Conservation (phyloP, 2,888 invertebrate species). For the Bimastos eiseni region DNA sequence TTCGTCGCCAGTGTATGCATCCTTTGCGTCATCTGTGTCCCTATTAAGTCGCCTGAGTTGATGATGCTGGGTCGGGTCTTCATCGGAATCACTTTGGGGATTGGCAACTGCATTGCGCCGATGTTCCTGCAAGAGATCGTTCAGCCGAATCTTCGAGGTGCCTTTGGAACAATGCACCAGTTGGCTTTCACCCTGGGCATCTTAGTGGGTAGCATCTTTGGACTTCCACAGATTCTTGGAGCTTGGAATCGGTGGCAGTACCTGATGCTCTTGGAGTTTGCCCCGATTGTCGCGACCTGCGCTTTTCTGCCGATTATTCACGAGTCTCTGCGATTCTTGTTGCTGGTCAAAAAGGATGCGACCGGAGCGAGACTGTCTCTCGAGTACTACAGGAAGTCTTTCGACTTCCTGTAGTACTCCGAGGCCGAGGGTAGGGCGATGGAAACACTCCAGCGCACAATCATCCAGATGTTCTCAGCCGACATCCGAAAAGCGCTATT, state of each 20-base stretch:
- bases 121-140: constrained; percentile 88
- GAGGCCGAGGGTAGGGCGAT: neutral
- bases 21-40: constrained; percentile 72
- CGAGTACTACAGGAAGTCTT: constrained; percentile 72
- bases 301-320: constrained; percentile 87
- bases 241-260: constrained; percentile 82
- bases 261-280: constrained; percentile 83
- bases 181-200: constrained; percentile 93
- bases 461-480: neutral
- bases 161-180: constrained; percentile 83
- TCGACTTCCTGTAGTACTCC: no score
- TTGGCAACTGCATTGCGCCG: constrained; percentile 84
- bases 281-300: constrained; percentile 87
- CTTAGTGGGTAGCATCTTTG: constrained; percentile 83
- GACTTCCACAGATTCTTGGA: constrained; percentile 87
- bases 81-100: constrained; percentile 71
- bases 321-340: constrained; percentile 88
- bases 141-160: constrained; percentile 80
- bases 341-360: constrained; percentile 91
- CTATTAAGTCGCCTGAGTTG: constrained; percentile 70
- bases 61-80: constrained; percentile 76
- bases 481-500: no score
- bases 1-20: constrained; percentile 74
- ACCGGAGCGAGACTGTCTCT: constrained; percentile 86
- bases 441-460: neutral